Evolutionary conservation across 2,888 invertebrate genomes (phyloP).

Genomic region (Slavum lentiscoides): DNA sequence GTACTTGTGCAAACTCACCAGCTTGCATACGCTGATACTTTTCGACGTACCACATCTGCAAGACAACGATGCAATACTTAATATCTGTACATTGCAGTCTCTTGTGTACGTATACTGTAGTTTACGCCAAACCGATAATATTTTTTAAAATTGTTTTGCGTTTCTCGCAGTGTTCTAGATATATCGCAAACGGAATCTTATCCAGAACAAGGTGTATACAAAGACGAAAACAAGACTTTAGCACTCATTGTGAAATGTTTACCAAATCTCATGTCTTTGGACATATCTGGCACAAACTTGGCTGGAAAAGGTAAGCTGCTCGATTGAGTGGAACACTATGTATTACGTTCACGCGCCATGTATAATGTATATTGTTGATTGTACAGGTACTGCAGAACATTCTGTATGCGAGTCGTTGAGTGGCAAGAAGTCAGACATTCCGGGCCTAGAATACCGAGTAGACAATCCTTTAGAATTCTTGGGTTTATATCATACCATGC

Average conservation of each 20-base stretch:
- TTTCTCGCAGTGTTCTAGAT: constrained; percentile 70
- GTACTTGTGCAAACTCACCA: constrained; percentile 38
- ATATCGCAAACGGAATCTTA: constrained; percentile 74
- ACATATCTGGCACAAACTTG: constrained; percentile 94
- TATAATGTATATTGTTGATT: background rate
- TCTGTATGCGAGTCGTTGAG: constrained; percentile 50
- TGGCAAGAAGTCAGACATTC: constrained; percentile 70
- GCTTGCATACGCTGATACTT: constrained; percentile 53
- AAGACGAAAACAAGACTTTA: constrained; percentile 74
- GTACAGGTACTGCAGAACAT: constrained; percentile 51
- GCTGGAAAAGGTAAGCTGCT: constrained; percentile 74
- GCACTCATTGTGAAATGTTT: constrained; percentile 73
- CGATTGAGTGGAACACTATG: background rate
- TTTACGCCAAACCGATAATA: constrained; percentile 56
- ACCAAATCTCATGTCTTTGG: constrained; percentile 77
- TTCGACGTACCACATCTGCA: constrained; percentile 53
- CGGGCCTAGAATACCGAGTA: constrained; percentile 79
- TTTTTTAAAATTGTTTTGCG: too few species aligned
- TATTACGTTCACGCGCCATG: background rate
- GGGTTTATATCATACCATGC: constrained; percentile 85
- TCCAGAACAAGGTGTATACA: constrained; percentile 71
- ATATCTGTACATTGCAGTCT: constrained; percentile 43
- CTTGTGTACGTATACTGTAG: constrained; percentile 58
- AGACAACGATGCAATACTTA: constrained; percentile 37
- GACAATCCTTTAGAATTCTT: constrained; percentile 82